Evolutionary conservation across 2,888 invertebrate genomes (phyloP), one percentile per base, ranked within the genome.

Genomic region (Brenthis daphne): DNA sequence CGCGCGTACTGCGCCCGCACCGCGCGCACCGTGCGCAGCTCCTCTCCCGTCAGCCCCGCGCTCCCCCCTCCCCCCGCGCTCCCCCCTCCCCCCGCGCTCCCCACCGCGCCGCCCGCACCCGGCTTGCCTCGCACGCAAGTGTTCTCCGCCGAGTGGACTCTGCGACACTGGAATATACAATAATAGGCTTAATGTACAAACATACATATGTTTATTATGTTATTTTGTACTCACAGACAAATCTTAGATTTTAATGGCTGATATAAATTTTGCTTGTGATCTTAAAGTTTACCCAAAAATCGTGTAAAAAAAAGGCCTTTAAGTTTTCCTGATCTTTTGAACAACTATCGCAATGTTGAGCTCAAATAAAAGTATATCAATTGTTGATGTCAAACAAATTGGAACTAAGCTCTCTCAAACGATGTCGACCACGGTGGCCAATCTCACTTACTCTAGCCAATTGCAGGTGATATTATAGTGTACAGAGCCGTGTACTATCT

Each of bases 1-100:
- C 98, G 92, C 29, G 95, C 94, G 86, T 97, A 96, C 86, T 98
- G 98, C 58, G 96, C 94, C 73, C 95, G 94, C 37, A 96, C 95
- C 53, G 95, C 94, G 4, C 96, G 94, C 72, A 98, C 94, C 58
- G 98, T 94, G 65, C 96, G 94, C 76, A 95, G 93, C 86, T 98
- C 98, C 82, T 98, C 98, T 13, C 95, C 91, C 11, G 95, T 96
- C 24, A 97, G 88, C 57, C 88, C 80, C 6, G 76, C 77, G 3
- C 74, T 72, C 6, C 68, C 68, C 24, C 68, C 57, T 8, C 37
- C 37, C 8, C 37, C 37, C 11, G 37, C 37, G 11, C 11, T 2
- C 11, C 74, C 75, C 66, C 76, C 84, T 78, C 67, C 80, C 84
- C 60, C 85, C 79, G 73, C 96, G 13, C 84, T 12, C 87, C 58